These are phyloP conservation scores for Tetramorium bicarinatum DNA, from an alignment of 2,888 invertebrate genomes.

Conservation along the genomic window DNA sequence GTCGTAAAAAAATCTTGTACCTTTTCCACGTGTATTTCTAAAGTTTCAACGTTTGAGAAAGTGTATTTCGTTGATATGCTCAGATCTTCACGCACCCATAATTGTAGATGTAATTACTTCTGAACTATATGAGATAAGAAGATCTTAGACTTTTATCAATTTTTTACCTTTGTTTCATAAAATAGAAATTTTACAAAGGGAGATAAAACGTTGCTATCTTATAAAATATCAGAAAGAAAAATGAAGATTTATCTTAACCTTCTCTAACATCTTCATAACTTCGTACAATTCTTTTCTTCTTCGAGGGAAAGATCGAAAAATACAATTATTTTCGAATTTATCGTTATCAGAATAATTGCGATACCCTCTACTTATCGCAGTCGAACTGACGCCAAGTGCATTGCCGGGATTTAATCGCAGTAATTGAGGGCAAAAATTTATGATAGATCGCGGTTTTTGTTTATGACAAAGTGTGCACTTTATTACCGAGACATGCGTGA, in stretches of 20 bases:
- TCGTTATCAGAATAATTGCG: conserved; percentile 1
- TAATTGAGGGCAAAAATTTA: conserved; percentile 5
- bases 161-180: neutral
- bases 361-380: neutral
- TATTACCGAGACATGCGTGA: neutral
- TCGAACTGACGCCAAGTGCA: neutral
- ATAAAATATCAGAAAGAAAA: neutral
- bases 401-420: neutral
- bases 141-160: neutral
- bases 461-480: neutral
- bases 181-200: neutral
- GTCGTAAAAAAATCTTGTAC: neutral
- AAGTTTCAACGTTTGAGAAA: neutral
- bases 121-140: neutral
- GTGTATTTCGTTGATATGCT: neutral
- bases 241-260: neutral
- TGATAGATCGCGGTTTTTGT: conserved; percentile 11
- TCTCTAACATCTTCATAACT: conserved; percentile 15
- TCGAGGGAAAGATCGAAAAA: neutral
- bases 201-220: neutral
- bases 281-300: neutral
- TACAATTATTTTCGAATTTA: conserved; percentile 22
- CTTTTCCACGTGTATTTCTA: neutral
- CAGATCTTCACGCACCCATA: neutral
- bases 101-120: neutral